Evolutionary conservation across 2,888 invertebrate species (phyloP).

Genomic region (Anodontia alba): DNA sequence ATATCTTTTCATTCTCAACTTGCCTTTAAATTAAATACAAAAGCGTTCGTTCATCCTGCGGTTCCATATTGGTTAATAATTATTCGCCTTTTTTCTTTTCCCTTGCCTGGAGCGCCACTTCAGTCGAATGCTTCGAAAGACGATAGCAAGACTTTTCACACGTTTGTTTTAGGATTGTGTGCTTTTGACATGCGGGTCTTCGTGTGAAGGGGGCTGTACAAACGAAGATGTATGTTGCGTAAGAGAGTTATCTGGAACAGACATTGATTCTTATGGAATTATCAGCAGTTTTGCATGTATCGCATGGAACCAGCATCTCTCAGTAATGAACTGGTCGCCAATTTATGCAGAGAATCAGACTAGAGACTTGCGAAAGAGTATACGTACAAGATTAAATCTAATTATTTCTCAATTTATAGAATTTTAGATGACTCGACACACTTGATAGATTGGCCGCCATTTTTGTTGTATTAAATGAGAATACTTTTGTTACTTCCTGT

Average conservation of each 20-base stretch:
- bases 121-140: not conserved
- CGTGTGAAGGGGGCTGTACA: not conserved
- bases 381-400: too few species aligned
- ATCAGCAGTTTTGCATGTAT: too few species aligned
- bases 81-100: conserved; percentile 9
- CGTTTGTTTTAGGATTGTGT: not conserved
- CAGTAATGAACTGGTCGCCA: too few species aligned
- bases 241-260: not conserved
- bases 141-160: conserved; percentile 11
- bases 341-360: too few species aligned
- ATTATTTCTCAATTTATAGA: too few species aligned
- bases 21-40: conserved; percentile 12
- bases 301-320: too few species aligned
- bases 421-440: too few species aligned
- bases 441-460: too few species aligned
- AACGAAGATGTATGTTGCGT: not conserved
- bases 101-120: conserved; percentile 1
- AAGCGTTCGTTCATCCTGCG: not conserved
- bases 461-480: too few species aligned
- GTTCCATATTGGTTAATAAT: conserved; percentile 13
- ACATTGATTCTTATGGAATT: too few species aligned
- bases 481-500: too few species aligned
- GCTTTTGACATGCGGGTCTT: conserved; percentile 17
- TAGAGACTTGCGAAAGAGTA: too few species aligned
- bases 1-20: conserved; percentile 8